Base-by-base conservation (phyloP, 2,113 vertebrate species). In the Pseudorhombus dupliciocellatus region DNA sequence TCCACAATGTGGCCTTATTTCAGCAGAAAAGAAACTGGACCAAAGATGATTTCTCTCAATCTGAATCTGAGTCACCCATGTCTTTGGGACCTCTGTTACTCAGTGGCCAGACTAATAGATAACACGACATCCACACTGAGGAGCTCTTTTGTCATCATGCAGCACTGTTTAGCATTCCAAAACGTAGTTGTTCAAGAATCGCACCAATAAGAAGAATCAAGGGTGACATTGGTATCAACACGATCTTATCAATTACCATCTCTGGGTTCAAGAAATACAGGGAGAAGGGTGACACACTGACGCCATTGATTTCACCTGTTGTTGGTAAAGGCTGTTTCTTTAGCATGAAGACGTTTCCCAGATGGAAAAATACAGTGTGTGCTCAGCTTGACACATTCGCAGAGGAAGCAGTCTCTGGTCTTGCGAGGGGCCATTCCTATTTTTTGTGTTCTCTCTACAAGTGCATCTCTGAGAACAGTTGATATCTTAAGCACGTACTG, bases 301-400 rank as follows among this genome's bases (percentile, higher is more conserved):
- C 73, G 66, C 0, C 48, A 84, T 75, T 37, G 24, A 82, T 81
- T 61, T 84, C 62, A 52, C 50, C 44, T 70, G 74, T 75, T 69
- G 59, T 84, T 74, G 71, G 66, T 44, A 74, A 77, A 83, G 79
- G 44, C 75, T 24, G n/a, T 77, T 40, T 60, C 18, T 63, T 70
- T 54, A 18, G 46, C 68, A 58, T 42, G 37, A 42, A 82, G 55
- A 79, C 57, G 67, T 77, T 80, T 84, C 53, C 69, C 59, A 75
- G 59, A 52, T 7, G 52, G 40, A 20, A 74, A 75, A 64, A 55
- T 18, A 84, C 31, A 64, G 21, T 57, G 22, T 53, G 22, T 63
- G 75, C 78, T 63, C 72, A 51, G 54, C 25, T 54, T 85, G 81
- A 79, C 73, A 59, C 44, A 48, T 61, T 76, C 61, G 60, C 37